These are phyloP conservation scores for Malacoctenus gilli DNA, from an alignment of 2,797 vertebrate species.

Conservation along the genomic window DNA sequence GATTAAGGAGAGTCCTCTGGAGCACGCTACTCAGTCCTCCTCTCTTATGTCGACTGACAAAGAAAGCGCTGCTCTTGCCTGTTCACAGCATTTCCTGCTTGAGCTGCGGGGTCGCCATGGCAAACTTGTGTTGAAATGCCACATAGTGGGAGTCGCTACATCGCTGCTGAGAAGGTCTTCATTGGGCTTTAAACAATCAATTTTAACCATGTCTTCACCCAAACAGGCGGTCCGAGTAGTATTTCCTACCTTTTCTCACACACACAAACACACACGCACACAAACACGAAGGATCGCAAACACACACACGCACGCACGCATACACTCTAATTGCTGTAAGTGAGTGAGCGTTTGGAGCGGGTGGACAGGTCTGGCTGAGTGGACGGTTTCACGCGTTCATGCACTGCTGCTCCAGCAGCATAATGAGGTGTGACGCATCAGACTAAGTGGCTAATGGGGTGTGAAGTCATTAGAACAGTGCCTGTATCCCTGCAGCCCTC, in stretches of 20 bases:
- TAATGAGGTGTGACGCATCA: constrained; percentile 85
- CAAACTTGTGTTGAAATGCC: constrained; percentile 60
- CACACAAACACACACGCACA: constrained; percentile 1
- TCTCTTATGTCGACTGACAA: constrained; percentile 66
- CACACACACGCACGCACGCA: constrained; percentile 57
- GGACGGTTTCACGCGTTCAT: constrained; percentile 82
- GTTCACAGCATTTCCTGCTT: constrained; percentile 62
- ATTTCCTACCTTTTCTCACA: constrained; percentile 26
- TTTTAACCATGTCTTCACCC: constrained; percentile 57
- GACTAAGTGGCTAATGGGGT: constrained; percentile 84
- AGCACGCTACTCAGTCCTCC: constrained; percentile 59
- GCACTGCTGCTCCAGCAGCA: constrained; percentile 79
- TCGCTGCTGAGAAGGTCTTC: constrained; percentile 52
- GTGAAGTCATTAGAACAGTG: constrained; percentile 84
- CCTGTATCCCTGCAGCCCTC: constrained; percentile 72
- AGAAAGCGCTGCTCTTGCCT: constrained; percentile 55
- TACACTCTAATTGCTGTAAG: constrained; percentile 78
- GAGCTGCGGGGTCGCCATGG: constrained; percentile 63
- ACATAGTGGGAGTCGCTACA: constrained; percentile 36
- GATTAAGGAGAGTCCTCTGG: constrained; percentile 69
- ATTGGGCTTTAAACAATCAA: constrained; percentile 49
- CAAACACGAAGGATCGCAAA: constrained; percentile 35
- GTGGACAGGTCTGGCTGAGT: constrained; percentile 83
- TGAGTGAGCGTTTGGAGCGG: constrained; percentile 78
- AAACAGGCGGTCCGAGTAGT: constrained; percentile 18